A percentile compares a stretch with the other conserved stretches of the same genome.
Conservation (phyloP, 2,797 vertebrate genomes). For the Antrozous pallidus region DNA sequence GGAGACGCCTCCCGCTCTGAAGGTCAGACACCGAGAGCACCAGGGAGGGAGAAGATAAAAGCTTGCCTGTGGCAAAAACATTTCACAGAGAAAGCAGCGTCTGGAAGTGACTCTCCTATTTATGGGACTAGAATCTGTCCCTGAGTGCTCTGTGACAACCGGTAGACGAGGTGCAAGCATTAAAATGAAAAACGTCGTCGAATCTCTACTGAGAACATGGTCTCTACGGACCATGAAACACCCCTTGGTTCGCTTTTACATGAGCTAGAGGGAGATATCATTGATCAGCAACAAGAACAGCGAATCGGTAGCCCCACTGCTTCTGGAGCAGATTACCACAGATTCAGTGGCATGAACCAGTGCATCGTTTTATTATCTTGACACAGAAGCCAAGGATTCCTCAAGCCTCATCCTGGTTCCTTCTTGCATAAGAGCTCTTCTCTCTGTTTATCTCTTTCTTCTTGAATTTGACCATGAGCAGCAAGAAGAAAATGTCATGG, state of each 20-base stretch:
- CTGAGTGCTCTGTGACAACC: background rate
- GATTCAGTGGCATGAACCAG: background rate
- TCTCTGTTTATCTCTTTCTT: background rate
- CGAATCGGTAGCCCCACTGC: background rate
- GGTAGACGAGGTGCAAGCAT: slow-evolving; percentile 40
- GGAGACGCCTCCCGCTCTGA: slow-evolving; percentile 54
- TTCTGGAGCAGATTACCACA: background rate
- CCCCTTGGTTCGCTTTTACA: background rate
- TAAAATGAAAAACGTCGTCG: slow-evolving; percentile 1
- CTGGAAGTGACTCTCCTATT: slow-evolving; percentile 57
- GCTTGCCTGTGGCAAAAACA: slow-evolving; percentile 65
- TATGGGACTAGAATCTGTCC: slow-evolving; percentile 59
- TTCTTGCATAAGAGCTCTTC: background rate
- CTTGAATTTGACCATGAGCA: background rate
- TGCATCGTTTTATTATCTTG: background rate
- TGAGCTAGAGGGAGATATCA: background rate
- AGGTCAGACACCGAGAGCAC: slow-evolving; percentile 60
- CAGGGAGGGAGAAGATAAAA: slow-evolving; percentile 60
- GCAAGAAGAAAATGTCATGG: background rate
- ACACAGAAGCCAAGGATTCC: background rate
- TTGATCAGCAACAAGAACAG: background rate
- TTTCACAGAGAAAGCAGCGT: slow-evolving; percentile 48
- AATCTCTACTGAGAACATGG: background rate
- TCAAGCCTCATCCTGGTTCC: background rate
- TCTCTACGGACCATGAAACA: background rate